Evolutionary conservation across 2,113 vertebrate genomes (phyloP).

Genomic region (Lagenorhynchus albirostris): DNA sequence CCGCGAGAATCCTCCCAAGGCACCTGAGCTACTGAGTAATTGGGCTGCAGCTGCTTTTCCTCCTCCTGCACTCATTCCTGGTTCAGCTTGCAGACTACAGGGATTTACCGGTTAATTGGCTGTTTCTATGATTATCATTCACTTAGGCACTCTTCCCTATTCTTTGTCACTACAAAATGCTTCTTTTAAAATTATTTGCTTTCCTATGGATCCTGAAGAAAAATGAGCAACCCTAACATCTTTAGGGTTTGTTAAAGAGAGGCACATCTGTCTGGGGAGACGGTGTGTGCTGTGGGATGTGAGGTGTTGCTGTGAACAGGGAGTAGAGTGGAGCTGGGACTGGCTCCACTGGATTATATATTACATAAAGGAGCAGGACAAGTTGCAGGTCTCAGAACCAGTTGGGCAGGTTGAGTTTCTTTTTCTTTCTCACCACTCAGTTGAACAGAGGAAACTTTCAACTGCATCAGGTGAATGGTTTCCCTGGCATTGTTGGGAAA

Average conservation of each 20-base stretch:
- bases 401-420: slow-evolving; percentile 56
- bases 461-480: slow-evolving; percentile 19
- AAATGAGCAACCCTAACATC: neutral
- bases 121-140: slow-evolving; percentile 57
- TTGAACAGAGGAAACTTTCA: slow-evolving; percentile 57
- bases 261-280: neutral
- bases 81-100: slow-evolving; percentile 41
- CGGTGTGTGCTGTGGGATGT: neutral
- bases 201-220: neutral
- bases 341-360: neutral
- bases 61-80: neutral
- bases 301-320: neutral
- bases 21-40: slow-evolving; percentile 63
- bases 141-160: neutral
- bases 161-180: slow-evolving; percentile 50
- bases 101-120: slow-evolving; percentile 72
- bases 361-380: slow-evolving; percentile 50
- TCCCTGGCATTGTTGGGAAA: slow-evolving; percentile 31
- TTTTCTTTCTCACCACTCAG: slow-evolving; percentile 48
- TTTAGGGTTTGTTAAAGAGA: neutral
- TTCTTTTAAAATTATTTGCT: slow-evolving; percentile 48
- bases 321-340: neutral
- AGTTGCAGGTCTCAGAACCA: slow-evolving; percentile 63
- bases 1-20: slow-evolving; percentile 50
- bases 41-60: slow-evolving; percentile 70